Percentiles rank a stretch among this genome's conserved stretches.
Conservation (phyloP, 2,888 invertebrate species). For the Ophion obscuratus region DNA sequence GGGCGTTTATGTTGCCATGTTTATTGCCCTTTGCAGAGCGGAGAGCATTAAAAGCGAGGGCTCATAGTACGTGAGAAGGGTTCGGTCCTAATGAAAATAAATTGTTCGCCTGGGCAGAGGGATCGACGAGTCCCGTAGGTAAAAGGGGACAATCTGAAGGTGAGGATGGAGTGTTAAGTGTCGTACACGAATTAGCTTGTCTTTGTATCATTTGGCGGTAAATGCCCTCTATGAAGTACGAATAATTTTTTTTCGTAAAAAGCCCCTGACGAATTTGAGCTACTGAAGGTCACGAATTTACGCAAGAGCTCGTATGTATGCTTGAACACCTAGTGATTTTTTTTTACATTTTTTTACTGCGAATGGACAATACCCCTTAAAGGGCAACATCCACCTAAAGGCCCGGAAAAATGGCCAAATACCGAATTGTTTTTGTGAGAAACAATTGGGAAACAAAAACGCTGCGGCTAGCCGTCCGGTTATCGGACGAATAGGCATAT, state of each 20-base stretch:
- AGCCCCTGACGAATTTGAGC: not conserved
- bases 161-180: conserved; percentile 13
- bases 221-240: too few species aligned
- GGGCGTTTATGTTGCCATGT: not conserved
- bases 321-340: too few species aligned
- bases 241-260: not conserved
- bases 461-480: too few species aligned
- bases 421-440: too few species aligned
- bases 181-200: not conserved
- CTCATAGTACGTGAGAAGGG: conserved; percentile 19
- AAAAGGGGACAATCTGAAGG: conserved; percentile 9
- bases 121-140: not conserved
- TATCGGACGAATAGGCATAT: too few species aligned
- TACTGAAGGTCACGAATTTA: not conserved
- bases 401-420: too few species aligned
- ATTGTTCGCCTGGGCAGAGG: conserved; percentile 19
- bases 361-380: too few species aligned
- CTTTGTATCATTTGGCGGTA: not conserved
- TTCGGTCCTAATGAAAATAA: conserved; percentile 21
- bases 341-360: too few species aligned
- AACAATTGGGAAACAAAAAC: too few species aligned
- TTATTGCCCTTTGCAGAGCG: not conserved
- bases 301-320: not conserved
- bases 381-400: too few species aligned
- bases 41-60: conserved; percentile 16